Conservation (phyloP, 1,140 invertebrate species). For the Drosophila ironensis region DNA sequence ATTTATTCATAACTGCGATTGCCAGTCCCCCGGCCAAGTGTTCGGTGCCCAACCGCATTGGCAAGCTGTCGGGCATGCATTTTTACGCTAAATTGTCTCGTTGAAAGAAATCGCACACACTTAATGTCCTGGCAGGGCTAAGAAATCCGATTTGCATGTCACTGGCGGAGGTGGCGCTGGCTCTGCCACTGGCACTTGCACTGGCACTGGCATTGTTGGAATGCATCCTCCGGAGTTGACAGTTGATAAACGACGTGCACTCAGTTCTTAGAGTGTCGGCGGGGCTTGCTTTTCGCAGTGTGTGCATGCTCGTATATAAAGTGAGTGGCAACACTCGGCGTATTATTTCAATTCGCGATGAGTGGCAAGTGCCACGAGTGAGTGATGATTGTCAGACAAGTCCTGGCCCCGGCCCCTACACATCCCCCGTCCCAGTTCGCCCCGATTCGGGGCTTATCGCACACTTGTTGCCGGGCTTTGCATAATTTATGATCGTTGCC, state of each 20-base stretch:
- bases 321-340: slow-evolving; percentile 13
- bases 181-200: too few relatives aligned
- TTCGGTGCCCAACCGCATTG: too few relatives aligned
- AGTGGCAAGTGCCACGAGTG: slow-evolving; percentile 38
- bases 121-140: slow-evolving; percentile 54
- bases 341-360: slow-evolving; percentile 49
- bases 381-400: slow-evolving; percentile 69
- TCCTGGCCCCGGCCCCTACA: background rate
- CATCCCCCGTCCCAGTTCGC: slow-evolving; percentile 7
- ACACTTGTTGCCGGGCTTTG: slow-evolving; percentile 72
- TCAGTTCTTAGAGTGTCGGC: slow-evolving; percentile 47
- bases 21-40: slow-evolving; percentile 5
- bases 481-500: slow-evolving; percentile 75
- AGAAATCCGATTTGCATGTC: slow-evolving; percentile 69
- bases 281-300: slow-evolving; percentile 35
- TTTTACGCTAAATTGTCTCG: slow-evolving; percentile 75
- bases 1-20: slow-evolving; percentile 73
- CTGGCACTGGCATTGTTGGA: slow-evolving; percentile 43
- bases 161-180: slow-evolving; percentile 13
- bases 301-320: background rate
- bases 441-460: slow-evolving; percentile 45
- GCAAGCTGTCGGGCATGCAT: slow-evolving; percentile 69
- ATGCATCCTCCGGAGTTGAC: slow-evolving; percentile 60
- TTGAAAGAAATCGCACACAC: slow-evolving; percentile 76
- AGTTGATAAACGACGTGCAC: slow-evolving; percentile 74